Conservation (phyloP, 1,140 invertebrate species). For the Aphidius gifuensis region DNA sequence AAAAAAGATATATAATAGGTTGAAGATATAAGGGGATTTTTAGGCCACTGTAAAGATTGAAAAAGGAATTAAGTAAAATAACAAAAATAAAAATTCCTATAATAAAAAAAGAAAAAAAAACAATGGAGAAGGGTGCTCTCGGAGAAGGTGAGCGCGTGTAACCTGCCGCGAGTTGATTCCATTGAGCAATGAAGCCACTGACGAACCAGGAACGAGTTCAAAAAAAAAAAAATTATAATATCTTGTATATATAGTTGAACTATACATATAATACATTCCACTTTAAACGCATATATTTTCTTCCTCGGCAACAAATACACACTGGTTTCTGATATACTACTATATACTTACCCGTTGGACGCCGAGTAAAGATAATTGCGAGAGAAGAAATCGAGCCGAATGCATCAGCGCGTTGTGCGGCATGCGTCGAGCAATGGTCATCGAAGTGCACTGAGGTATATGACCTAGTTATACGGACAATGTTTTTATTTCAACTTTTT, state of each 20-base stretch:
- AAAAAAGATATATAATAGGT: background rate
- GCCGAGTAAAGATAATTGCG: slow-evolving; percentile 23
- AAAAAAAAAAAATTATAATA: background rate
- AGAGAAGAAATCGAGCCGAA: slow-evolving; percentile 25
- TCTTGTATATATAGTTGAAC: background rate
- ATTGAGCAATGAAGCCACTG: slow-evolving; percentile 20
- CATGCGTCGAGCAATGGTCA: slow-evolving; percentile 19
- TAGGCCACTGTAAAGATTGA: slow-evolving; percentile 19
- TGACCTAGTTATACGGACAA: slow-evolving; percentile 21
- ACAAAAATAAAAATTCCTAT: background rate
- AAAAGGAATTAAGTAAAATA: background rate
- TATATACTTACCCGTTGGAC: background rate
- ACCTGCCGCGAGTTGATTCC: slow-evolving; percentile 17
- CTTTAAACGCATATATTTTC: slow-evolving; percentile 3
- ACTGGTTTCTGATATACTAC: slow-evolving; percentile 3
- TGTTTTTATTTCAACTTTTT: slow-evolving; percentile 5
- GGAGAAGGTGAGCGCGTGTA: slow-evolving; percentile 13
- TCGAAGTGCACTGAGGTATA: slow-evolving; percentile 24
- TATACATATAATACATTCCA: too few relatives aligned
- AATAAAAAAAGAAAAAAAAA: too few relatives aligned
- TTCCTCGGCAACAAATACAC: slow-evolving; percentile 6
- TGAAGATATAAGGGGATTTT: slow-evolving; percentile 23
- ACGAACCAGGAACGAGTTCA: slow-evolving; percentile 18
- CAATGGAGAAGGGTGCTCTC: slow-evolving; percentile 12
- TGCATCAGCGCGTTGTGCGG: slow-evolving; percentile 20